These are phyloP conservation scores for Prunella himalayana DNA, from an alignment of 2,113 vertebrate genomes.

Conservation along the genomic window DNA sequence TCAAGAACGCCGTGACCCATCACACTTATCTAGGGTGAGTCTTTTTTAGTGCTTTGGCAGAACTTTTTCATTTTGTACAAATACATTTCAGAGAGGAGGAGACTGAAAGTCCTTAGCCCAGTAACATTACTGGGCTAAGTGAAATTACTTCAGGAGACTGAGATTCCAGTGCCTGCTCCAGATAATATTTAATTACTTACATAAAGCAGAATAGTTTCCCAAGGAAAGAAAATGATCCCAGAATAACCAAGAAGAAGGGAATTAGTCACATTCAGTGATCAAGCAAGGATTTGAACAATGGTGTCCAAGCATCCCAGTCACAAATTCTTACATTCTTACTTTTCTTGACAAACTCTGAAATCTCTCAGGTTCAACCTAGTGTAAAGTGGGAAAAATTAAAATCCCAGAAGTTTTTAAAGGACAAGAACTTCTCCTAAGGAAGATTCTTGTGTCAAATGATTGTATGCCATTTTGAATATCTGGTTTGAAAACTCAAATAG, in stretches of 20 bases:
- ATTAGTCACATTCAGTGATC: not conserved
- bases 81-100: not conserved
- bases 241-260: not conserved
- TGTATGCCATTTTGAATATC: not conserved
- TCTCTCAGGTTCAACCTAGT: not conserved
- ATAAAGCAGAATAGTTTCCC: not conserved
- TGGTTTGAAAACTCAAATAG: not conserved
- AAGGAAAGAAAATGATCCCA: not conserved
- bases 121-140: not conserved
- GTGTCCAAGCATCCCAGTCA: not conserved
- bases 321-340: not conserved
- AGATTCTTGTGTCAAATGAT: not conserved
- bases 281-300: not conserved
- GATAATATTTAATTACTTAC: slow-evolving; percentile 25
- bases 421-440: not conserved
- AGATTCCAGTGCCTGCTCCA: slow-evolving; percentile 16
- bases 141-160: slow-evolving; percentile 21
- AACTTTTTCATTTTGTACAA: not conserved
- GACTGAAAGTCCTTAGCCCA: slow-evolving; percentile 25
- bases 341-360: not conserved
- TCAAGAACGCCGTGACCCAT: not conserved
- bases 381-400: not conserved
- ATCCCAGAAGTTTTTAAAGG: not conserved
- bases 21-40: not conserved
- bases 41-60: not conserved